phyloP scores from a whole-genome alignment of 1,140 invertebrate genomes.

The Atta texana region DNA sequence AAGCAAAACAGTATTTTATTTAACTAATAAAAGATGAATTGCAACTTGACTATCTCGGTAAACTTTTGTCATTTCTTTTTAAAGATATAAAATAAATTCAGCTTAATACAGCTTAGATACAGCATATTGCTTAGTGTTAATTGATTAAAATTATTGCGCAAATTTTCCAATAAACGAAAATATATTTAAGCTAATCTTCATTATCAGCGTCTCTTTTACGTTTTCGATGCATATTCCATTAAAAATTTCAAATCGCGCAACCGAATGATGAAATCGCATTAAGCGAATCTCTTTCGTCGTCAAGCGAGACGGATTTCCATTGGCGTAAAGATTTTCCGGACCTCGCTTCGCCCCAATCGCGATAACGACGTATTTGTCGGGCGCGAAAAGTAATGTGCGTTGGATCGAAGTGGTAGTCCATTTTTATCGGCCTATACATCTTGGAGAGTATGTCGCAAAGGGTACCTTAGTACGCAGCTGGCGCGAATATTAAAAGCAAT shows the following conservation, averaged over 20 bases:
- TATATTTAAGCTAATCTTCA: background rate
- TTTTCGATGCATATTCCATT: background rate
- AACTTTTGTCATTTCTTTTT: background rate
- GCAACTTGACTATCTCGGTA: background rate
- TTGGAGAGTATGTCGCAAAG: slow-evolving; percentile 51
- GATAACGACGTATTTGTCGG: slow-evolving; percentile 44
- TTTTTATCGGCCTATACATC: slow-evolving; percentile 79
- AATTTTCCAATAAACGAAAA: background rate
- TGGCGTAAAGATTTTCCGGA: slow-evolving; percentile 46
- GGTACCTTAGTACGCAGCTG: slow-evolving; percentile 75
- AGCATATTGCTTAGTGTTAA: background rate
- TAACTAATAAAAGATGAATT: background rate
- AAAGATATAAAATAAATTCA: background rate
- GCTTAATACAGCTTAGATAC: background rate
- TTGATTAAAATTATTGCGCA: background rate
- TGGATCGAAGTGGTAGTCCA: slow-evolving; percentile 71
- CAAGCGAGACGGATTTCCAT: slow-evolving; percentile 50
- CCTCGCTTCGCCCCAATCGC: slow-evolving; percentile 24
- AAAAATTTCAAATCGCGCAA: slow-evolving; percentile 56
- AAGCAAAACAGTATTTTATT: background rate
- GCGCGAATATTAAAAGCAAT: slow-evolving; percentile 83
- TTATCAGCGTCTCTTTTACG: background rate
- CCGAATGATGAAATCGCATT: slow-evolving; percentile 69
- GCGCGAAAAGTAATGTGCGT: slow-evolving; percentile 72
- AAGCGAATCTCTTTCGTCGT: slow-evolving; percentile 42